Percentiles rank a stretch among this genome's conserved stretches.
Conservation (phyloP, 2,888 invertebrate species). For the Tiliacea citrago region DNA sequence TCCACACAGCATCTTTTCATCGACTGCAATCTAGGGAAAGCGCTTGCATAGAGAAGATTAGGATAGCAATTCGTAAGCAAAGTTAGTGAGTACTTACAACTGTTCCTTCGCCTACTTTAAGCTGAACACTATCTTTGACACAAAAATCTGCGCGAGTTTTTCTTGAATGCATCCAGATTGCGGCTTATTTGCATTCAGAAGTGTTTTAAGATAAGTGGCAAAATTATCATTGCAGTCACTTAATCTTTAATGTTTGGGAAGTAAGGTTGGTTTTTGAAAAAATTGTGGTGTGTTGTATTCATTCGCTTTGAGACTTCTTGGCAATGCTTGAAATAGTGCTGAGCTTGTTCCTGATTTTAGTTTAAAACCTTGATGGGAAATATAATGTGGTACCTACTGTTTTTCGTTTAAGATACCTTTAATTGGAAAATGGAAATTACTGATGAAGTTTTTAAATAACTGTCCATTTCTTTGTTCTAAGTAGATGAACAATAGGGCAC, state of each 20-base stretch:
- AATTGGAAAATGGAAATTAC: no score
- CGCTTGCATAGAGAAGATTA: constrained; percentile 10
- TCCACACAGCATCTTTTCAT: not conserved
- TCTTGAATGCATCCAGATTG: constrained; percentile 68
- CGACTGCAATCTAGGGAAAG: not conserved
- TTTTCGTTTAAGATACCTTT: not conserved
- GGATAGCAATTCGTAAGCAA: constrained; percentile 27
- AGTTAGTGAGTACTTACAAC: constrained; percentile 30
- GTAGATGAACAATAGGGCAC: no score
- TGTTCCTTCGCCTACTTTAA: constrained; percentile 19
- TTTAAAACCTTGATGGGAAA: constrained; percentile 33
- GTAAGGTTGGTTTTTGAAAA: constrained; percentile 34
- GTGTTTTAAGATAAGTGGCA: constrained; percentile 68
- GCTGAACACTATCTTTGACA: constrained; percentile 45
- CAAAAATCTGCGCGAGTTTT: constrained; percentile 39
- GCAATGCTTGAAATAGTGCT: constrained; percentile 56
- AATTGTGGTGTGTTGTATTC: not conserved
- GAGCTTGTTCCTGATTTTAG: constrained; percentile 46
- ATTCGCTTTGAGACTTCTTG: constrained; percentile 60
- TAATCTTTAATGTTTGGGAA: not conserved
- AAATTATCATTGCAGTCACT: constrained; percentile 27
- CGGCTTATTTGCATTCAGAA: constrained; percentile 69
- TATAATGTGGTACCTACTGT: constrained; percentile 20
- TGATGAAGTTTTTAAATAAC: no score
- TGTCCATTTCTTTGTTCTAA: no score